phyloP scores from a whole-genome alignment of 2,888 invertebrate genomes.

The Ophioninae sp. region DNA sequence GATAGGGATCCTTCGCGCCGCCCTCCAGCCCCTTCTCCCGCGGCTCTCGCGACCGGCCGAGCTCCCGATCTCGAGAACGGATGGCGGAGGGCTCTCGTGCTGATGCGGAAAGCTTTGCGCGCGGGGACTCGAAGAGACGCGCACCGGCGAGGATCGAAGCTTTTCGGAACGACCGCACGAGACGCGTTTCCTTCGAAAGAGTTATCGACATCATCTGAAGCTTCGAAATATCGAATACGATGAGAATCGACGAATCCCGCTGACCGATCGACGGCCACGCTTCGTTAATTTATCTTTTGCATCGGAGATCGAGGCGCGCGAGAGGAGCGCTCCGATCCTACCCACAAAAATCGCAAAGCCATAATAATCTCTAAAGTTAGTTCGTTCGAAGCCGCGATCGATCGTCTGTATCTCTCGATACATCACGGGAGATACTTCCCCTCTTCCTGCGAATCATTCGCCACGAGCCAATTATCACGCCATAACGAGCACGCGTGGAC shows the following conservation, averaged over 20 bases:
- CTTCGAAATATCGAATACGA: neutral
- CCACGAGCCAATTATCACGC: conserved; percentile 62
- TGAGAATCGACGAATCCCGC: conserved; percentile 19
- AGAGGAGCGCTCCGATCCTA: conserved; percentile 1
- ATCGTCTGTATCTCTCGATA: conserved; percentile 47
- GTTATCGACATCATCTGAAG: neutral
- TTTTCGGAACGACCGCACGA: neutral
- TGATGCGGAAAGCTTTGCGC: conserved; percentile 15
- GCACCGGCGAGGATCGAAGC: neutral
- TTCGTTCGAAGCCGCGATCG: conserved; percentile 63
- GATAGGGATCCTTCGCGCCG: neutral
- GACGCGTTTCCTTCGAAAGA: neutral
- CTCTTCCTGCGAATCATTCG: conserved; percentile 7
- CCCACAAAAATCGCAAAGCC: conserved; percentile 56
- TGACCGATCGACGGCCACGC: conserved; percentile 5
- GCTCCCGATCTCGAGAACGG: neutral
- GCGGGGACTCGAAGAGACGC: conserved; percentile 2
- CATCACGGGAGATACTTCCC: conserved; percentile 38
- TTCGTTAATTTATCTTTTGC: neutral
- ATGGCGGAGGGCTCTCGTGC: neutral
- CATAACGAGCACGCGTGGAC: conserved; percentile 61
- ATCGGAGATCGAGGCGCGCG: neutral
- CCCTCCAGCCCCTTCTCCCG: neutral
- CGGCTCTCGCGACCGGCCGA: neutral
- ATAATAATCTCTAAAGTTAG: conserved; percentile 62